Percentiles rank a stretch among this genome's conserved stretches.
Conservation (phyloP, 23 tunicate species). For the Clavelina lepadiformis region DNA sequence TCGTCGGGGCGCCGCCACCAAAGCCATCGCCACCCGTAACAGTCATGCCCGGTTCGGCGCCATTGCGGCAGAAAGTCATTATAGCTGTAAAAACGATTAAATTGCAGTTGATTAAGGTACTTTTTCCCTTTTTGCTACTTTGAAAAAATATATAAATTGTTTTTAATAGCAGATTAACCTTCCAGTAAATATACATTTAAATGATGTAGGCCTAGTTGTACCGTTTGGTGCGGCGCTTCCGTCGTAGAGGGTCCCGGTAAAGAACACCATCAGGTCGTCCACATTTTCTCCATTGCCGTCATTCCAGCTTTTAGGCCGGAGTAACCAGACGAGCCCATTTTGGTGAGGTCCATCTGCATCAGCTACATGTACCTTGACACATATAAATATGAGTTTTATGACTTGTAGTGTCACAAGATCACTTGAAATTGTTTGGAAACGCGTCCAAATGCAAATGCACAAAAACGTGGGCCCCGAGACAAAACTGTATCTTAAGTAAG, state of each 20-base stretch:
- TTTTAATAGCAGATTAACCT: too few relatives aligned
- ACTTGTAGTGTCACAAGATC: background rate
- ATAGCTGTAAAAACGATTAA: constrained; percentile 2
- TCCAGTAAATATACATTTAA: too few relatives aligned
- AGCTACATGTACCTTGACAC: constrained; percentile 31
- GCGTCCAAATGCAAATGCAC: too few relatives aligned
- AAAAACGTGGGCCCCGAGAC: background rate
- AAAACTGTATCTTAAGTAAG: background rate
- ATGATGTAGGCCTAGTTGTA: too few relatives aligned
- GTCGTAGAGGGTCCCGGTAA: constrained; percentile 7
- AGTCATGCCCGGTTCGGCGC: constrained; percentile 12
- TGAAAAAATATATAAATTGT: too few relatives aligned
- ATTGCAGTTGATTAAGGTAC: too few relatives aligned
- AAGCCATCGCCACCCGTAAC: background rate
- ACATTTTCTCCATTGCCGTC: constrained; percentile 6
- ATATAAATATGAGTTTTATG: background rate
- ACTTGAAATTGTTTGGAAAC: too few relatives aligned
- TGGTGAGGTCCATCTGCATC: constrained; percentile 35
- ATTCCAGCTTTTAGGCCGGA: constrained; percentile 48
- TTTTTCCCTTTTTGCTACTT: too few relatives aligned
- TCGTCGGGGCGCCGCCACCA: too few relatives aligned
- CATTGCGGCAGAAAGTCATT: constrained; percentile 40
- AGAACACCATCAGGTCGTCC: constrained; percentile 9
- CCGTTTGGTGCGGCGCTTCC: constrained; percentile 31
- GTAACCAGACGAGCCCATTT: constrained; percentile 26